Conservation (phyloP, 2,797 vertebrate genomes). For the Taeniopygia guttata region DNA sequence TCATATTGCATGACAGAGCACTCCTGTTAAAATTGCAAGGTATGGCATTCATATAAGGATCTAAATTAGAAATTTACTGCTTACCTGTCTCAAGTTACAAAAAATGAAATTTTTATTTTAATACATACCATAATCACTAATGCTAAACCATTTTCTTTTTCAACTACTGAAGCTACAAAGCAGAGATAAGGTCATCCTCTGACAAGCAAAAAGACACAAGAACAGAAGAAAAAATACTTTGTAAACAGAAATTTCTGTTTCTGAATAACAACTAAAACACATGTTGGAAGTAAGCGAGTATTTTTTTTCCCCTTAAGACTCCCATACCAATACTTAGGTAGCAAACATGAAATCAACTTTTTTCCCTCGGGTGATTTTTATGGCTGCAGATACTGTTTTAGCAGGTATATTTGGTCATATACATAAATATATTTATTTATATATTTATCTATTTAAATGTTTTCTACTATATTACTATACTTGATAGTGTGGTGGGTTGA, state of each 20-base stretch:
- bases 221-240: not conserved
- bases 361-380: not conserved
- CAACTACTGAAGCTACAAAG: not conserved
- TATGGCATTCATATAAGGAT: not conserved
- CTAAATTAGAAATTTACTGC: not conserved
- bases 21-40: not conserved
- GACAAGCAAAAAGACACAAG: not conserved
- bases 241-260: not conserved
- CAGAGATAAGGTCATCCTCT: constrained; percentile 9
- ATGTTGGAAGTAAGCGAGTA: not conserved
- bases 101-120: not conserved
- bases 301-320: not conserved
- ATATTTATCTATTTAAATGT: not conserved
- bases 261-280: not conserved
- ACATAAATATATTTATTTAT: not conserved
- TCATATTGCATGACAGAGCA: not conserved
- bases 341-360: not conserved
- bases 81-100: not conserved
- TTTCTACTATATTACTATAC: not conserved
- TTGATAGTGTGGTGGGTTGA: not conserved
- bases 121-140: not conserved
- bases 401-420: not conserved
- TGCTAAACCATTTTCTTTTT: not conserved
- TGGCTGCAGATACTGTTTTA: not conserved
- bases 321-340: not conserved